A percentile compares a stretch with the other conserved stretches of the same genome.
Evolutionary conservation across 1,140 invertebrate species (phyloP).

Genomic region (Pseudobourletiella spinata): DNA sequence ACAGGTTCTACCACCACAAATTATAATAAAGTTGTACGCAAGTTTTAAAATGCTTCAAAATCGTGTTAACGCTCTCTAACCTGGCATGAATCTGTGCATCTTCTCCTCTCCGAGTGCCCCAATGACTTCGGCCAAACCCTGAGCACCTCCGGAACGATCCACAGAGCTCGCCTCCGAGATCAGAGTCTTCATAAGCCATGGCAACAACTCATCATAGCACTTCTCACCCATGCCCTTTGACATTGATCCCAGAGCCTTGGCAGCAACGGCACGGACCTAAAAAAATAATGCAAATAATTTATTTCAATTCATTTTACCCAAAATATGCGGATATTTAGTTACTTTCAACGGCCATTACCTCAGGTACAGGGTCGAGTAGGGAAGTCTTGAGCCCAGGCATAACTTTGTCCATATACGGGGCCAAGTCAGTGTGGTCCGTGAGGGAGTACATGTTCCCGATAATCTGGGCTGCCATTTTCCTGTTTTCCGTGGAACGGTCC

Average conservation of each 20-base stretch:
- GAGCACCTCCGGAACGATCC: conserved; percentile 94
- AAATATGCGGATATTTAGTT: too few relatives aligned
- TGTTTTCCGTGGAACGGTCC: conserved; percentile 91
- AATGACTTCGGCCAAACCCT: conserved; percentile 89
- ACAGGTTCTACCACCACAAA: neutral
- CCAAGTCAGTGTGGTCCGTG: conserved; percentile 96
- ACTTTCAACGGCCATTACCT: too few relatives aligned
- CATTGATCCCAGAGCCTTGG: conserved; percentile 92
- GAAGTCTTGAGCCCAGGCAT: conserved; percentile 95
- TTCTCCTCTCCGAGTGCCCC: conserved; percentile 91
- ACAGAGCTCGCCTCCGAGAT: conserved; percentile 92
- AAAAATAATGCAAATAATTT: conserved; percentile 2
- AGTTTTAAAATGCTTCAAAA: neutral
- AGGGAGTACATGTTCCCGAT: conserved; percentile 99
- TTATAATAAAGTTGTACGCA: neutral
- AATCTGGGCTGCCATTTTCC: conserved; percentile 98
- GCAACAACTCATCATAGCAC: conserved; percentile 87
- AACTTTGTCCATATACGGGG: conserved; percentile 91
- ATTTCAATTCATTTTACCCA: too few relatives aligned
- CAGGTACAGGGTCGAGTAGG: conserved; percentile 93
- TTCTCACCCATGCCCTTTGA: conserved; percentile 92
- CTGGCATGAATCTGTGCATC: conserved; percentile 91
- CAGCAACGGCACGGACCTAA: conserved; percentile 76
- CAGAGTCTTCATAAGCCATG: conserved; percentile 98
- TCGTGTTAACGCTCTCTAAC: too few relatives aligned